A percentile compares a stretch with the other conserved stretches of the same genome.
Conservation (phyloP, 2,888 invertebrate species). For the Chelonus formosanus region DNA sequence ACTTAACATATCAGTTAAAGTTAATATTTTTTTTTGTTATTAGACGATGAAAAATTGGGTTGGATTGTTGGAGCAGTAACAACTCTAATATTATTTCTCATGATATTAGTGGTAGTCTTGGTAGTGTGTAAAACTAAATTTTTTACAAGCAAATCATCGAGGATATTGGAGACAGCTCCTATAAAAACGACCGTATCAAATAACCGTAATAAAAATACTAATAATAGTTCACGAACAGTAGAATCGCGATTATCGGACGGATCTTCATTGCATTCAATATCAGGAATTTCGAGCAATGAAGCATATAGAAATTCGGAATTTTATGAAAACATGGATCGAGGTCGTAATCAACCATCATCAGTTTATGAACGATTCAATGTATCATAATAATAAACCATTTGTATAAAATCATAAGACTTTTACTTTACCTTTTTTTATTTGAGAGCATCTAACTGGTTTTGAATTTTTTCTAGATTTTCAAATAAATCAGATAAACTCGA, state of each 20-base stretch:
- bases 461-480: conserved; percentile 56
- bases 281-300: too few relatives aligned
- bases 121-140: conserved; percentile 57
- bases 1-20: not conserved
- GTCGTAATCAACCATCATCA: conserved; percentile 30
- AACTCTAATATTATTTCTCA: conserved; percentile 53
- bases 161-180: conserved; percentile 51
- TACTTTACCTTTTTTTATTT: conserved; percentile 47
- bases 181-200: conserved; percentile 1
- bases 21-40: conserved; percentile 28
- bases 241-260: not conserved
- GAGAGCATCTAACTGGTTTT: conserved; percentile 55
- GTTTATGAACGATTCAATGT: conserved; percentile 42
- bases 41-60: conserved; percentile 55
- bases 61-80: conserved; percentile 62
- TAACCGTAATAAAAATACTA: not conserved
- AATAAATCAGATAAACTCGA: conserved; percentile 51
- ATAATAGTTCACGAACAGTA: too few relatives aligned
- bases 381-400: conserved; percentile 11
- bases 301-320: conserved; percentile 3
- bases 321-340: not conserved
- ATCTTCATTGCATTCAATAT: not conserved
- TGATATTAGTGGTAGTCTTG: conserved; percentile 57
- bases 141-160: conserved; percentile 47
- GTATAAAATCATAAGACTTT: conserved; percentile 35